A percentile compares a stretch with the other conserved stretches of the same genome.
phyloP scores from a whole-genome alignment of 2,888 invertebrate genomes.

The Polietes domitor region DNA sequence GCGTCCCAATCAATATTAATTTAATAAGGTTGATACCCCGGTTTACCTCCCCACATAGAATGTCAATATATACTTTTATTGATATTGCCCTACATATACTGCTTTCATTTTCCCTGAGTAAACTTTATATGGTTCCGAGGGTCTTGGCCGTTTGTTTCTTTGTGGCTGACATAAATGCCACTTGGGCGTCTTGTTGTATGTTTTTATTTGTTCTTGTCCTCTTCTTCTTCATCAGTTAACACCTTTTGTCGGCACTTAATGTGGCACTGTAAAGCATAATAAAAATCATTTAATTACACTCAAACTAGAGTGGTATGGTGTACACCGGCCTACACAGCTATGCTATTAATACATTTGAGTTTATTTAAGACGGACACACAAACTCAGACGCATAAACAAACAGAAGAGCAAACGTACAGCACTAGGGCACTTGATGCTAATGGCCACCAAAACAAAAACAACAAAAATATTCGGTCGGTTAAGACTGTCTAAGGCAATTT shows the following conservation, averaged over 20 bases:
- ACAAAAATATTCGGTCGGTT: neutral
- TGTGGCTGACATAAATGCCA: neutral
- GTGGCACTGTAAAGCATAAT: slow-evolving; percentile 33
- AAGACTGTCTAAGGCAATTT: no score
- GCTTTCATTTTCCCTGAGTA: no score
- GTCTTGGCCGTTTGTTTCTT: no score
- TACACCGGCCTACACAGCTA: neutral
- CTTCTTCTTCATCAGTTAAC: slow-evolving; percentile 15
- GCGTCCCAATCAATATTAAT: no score
- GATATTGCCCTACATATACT: no score
- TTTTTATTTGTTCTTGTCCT: neutral
- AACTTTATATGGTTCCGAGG: no score
- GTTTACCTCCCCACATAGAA: no score
- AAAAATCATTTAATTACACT: slow-evolving; percentile 47
- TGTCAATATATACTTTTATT: no score
- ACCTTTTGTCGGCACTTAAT: slow-evolving; percentile 29
- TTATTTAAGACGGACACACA: neutral
- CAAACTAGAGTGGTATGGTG: no score
- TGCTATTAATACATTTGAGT: neutral
- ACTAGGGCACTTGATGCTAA: neutral
- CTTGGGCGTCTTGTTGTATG: neutral
- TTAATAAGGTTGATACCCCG: no score
- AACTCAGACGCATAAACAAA: neutral
- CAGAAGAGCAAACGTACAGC: neutral
- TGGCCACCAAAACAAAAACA: slow-evolving; percentile 11